phyloP scores from a whole-genome alignment of 2,113 vertebrate species.

The Megaceryle maxima region DNA sequence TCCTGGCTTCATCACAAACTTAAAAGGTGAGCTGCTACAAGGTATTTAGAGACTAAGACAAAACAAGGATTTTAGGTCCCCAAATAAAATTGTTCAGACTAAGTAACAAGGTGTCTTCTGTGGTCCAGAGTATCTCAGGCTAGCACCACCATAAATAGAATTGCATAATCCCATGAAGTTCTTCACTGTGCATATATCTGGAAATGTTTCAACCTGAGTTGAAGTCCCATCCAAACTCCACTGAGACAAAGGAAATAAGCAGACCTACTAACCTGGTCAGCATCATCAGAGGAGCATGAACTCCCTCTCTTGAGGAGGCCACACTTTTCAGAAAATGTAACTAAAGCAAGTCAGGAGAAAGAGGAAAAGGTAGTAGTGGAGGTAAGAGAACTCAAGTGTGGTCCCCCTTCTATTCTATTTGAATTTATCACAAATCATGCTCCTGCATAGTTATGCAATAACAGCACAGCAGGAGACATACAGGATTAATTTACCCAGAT shows the following conservation, averaged over 20 bases:
- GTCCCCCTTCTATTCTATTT: neutral
- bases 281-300: rapidly evolving
- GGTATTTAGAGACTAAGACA: neutral
- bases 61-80: neutral
- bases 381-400: neutral
- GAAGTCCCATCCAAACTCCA: neutral
- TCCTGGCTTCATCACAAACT: neutral
- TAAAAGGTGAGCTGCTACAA: neutral
- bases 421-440: neutral
- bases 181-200: neutral
- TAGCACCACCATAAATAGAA: neutral
- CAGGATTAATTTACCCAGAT: neutral
- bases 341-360: neutral
- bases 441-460: neutral
- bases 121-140: neutral
- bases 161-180: neutral
- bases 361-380: neutral
- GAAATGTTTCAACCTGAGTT: neutral
- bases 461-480: neutral
- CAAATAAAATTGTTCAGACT: neutral
- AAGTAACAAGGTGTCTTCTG: neutral
- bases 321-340: neutral
- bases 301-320: neutral
- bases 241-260: neutral
- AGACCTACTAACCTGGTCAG: neutral